These are phyloP conservation scores for Achlya flavicornis DNA, from an alignment of 2,888 invertebrate species.

Conservation along the genomic window DNA sequence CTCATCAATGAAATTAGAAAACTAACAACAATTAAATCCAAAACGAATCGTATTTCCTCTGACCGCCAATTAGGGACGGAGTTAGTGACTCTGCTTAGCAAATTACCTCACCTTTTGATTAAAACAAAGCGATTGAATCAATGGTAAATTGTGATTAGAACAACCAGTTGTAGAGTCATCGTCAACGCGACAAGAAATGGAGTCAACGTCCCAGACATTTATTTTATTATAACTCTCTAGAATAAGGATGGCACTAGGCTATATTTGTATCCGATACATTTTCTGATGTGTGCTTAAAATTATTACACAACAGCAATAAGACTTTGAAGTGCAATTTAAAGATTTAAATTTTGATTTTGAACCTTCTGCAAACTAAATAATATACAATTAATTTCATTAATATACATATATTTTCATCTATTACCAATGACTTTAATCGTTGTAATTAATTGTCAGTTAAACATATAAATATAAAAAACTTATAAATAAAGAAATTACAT, in stretches of 20 bases:
- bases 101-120: constrained; percentile 55
- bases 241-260: neutral
- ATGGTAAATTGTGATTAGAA: constrained; percentile 40
- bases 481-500: no score
- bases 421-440: no score
- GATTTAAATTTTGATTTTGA: no score
- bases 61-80: constrained; percentile 36
- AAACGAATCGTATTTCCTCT: constrained; percentile 52
- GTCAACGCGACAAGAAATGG: constrained; percentile 45
- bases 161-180: constrained; percentile 38
- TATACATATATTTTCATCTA: no score
- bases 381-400: no score
- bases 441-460: no score
- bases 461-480: no score
- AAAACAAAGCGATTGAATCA: constrained; percentile 45
- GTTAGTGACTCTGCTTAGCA: constrained; percentile 49
- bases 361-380: no score
- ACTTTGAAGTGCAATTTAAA: no score
- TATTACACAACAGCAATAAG: no score
- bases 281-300: no score
- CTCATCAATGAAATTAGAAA: constrained; percentile 32
- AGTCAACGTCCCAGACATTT: constrained; percentile 67
- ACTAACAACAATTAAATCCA: constrained; percentile 35
- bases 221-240: constrained; percentile 64
- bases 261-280: neutral